These are phyloP conservation scores for Watsonalla binaria DNA, from an alignment of 2,888 invertebrate genomes.

Conservation along the genomic window DNA sequence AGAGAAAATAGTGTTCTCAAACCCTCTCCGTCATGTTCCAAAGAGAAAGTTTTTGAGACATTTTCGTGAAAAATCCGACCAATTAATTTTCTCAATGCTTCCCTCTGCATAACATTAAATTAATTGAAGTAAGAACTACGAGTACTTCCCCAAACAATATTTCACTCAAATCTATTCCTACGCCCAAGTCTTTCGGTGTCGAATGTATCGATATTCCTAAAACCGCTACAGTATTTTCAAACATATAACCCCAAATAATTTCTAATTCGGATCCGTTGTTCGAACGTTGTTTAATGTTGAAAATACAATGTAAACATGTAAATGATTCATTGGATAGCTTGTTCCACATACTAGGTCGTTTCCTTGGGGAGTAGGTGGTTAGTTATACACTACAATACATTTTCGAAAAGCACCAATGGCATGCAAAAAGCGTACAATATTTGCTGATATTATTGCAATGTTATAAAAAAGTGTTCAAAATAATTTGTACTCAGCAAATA, in stretches of 20 bases:
- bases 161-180: not conserved
- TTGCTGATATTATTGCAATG: too few relatives aligned
- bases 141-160: too few relatives aligned
- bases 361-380: not conserved
- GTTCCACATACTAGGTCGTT: constrained; percentile 43
- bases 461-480: too few relatives aligned
- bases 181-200: not conserved
- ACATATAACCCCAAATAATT: constrained; percentile 15
- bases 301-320: constrained; percentile 37
- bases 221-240: constrained; percentile 7
- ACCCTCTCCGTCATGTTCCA: too few relatives aligned
- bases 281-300: constrained; percentile 46
- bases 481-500: too few relatives aligned
- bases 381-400: not conserved
- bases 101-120: too few relatives aligned
- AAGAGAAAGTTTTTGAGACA: too few relatives aligned
- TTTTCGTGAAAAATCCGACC: too few relatives aligned
- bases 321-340: constrained; percentile 53
- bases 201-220: constrained; percentile 1
- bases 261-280: constrained; percentile 33
- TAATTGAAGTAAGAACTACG: too few relatives aligned
- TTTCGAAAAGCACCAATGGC: not conserved
- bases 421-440: too few relatives aligned
- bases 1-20: too few relatives aligned
- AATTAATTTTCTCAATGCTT: too few relatives aligned